Conservation (phyloP, 64 coral and sea anemone species). For the Dendrophyllia cribrosa region DNA sequence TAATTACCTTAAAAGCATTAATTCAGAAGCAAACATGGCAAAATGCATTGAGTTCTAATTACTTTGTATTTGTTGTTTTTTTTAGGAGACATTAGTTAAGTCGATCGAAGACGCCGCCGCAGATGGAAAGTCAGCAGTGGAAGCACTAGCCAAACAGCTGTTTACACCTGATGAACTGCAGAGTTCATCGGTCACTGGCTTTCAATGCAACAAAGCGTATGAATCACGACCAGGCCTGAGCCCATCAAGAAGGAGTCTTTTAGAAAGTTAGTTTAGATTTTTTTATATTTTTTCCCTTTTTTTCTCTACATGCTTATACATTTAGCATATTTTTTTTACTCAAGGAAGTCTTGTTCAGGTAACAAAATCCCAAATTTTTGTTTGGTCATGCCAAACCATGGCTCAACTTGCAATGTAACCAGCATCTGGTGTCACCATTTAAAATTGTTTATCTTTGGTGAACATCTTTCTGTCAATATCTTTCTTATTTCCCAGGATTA, state of each 20-base stretch:
- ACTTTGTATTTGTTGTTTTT: not conserved
- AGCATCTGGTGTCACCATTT: conserved; percentile 16
- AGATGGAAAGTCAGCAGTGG: conserved; percentile 30
- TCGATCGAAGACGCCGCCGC: not conserved
- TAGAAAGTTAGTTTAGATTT: conserved; percentile 10
- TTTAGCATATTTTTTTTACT: no score
- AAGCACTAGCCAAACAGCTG: conserved; percentile 11
- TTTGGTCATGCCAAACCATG: no score
- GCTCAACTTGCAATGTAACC: not conserved
- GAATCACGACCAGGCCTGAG: not conserved
- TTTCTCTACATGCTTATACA: no score
- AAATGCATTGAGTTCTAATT: not conserved
- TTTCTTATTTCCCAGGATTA: conserved; percentile 15
- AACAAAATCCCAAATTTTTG: no score
- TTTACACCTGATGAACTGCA: conserved; percentile 7
- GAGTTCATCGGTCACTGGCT: conserved; percentile 25
- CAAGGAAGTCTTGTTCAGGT: no score
- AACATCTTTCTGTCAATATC: not conserved
- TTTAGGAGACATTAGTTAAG: conserved; percentile 19
- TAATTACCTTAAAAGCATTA: not conserved
- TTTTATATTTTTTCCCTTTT: no score
- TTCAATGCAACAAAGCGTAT: conserved; percentile 26
- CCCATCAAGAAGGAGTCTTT: conserved; percentile 19
- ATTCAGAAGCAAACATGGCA: not conserved
- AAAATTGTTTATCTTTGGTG: conserved; percentile 2